Evolutionary conservation across 2,888 invertebrate species (phyloP).

Genomic region (Ernsta delagoae): DNA sequence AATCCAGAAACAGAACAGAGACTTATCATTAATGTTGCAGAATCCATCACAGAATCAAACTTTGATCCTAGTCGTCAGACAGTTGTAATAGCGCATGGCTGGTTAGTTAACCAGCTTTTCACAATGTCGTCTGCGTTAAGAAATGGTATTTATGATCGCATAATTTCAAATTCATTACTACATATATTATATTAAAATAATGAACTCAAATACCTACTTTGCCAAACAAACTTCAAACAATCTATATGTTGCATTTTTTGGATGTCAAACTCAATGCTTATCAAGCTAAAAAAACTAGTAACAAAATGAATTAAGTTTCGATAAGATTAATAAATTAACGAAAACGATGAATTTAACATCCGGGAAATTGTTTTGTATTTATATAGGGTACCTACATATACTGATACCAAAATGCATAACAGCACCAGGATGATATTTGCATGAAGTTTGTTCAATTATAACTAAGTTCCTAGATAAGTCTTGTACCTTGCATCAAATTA

Average conservation of each 20-base stretch:
- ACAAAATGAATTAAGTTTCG: too few species aligned
- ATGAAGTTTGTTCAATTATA: not conserved
- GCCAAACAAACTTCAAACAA: too few species aligned
- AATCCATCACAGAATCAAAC: conserved; percentile 55
- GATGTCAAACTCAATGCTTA: not conserved
- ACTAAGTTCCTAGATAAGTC: not conserved
- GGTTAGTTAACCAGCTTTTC: conserved; percentile 42
- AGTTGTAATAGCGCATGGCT: conserved; percentile 61
- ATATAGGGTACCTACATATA: not conserved
- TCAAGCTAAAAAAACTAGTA: not conserved
- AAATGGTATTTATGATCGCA: conserved; percentile 3
- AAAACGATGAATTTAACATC: not conserved
- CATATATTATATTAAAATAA: too few species aligned
- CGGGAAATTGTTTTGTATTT: not conserved
- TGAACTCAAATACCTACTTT: too few species aligned
- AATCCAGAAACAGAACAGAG: conserved; percentile 51
- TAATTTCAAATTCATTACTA: too few species aligned
- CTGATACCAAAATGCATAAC: not conserved
- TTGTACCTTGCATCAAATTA: not conserved
- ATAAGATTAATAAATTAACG: not conserved
- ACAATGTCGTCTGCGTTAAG: conserved; percentile 7
- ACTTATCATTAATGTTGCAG: conserved; percentile 50
- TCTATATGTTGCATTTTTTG: too few species aligned
- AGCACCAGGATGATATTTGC: not conserved
- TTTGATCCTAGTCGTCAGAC: conserved; percentile 55